A percentile compares a stretch with the other conserved stretches of the same genome.
Evolutionary conservation across 2,113 vertebrate genomes (phyloP).

Genomic region (Propithecus coquereli): DNA sequence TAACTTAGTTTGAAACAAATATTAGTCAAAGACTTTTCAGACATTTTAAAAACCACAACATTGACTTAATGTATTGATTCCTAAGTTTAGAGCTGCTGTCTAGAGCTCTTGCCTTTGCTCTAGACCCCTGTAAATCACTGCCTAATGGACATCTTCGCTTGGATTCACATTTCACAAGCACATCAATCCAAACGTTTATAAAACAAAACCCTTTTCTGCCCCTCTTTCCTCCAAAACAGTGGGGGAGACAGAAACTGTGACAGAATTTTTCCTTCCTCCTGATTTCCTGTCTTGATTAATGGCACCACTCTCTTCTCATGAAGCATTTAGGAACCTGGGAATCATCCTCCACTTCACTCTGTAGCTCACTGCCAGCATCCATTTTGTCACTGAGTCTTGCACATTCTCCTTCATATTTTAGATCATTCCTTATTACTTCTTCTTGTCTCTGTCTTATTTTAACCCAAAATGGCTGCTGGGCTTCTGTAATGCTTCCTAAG

Average conservation of each 20-base stretch:
- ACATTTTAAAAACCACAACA: neutral
- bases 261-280: neutral
- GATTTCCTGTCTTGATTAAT: neutral
- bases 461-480: neutral
- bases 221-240: neutral
- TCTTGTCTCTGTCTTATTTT: neutral
- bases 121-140: neutral
- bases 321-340: constrained; percentile 5
- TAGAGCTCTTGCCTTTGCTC: constrained; percentile 12
- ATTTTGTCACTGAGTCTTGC: neutral
- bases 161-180: constrained; percentile 30
- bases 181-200: neutral
- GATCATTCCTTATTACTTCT: neutral
- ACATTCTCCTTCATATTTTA: neutral
- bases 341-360: neutral
- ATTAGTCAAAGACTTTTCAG: neutral
- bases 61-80: neutral
- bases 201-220: constrained; percentile 21
- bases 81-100: neutral
- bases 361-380: neutral
- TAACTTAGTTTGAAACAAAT: constrained; percentile 34
- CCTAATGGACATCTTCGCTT: constrained; percentile 12
- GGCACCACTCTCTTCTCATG: neutral
- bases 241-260: neutral
- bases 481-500: constrained; percentile 2